These are phyloP conservation scores for Neocrepidodera transversa DNA, from an alignment of 2,888 invertebrate genomes.

Conservation along the genomic window DNA sequence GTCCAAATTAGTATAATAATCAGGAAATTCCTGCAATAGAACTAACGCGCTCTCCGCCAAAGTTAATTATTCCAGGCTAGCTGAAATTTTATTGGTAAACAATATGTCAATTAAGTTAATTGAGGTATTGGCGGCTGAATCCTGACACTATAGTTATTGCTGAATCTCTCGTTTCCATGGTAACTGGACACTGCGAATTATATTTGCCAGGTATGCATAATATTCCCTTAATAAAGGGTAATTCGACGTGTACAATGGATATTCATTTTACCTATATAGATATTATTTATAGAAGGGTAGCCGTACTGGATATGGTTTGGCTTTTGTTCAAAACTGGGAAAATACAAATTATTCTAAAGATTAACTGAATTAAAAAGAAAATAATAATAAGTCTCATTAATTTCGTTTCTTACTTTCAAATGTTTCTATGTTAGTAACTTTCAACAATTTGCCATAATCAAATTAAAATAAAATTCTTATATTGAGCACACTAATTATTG, in stretches of 20 bases:
- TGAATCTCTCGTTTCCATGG: slow-evolving; percentile 27
- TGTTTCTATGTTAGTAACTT: no score
- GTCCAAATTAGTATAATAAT: slow-evolving; percentile 18
- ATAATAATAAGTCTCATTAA: no score
- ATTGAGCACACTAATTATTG: no score
- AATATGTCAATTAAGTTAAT: slow-evolving; percentile 31
- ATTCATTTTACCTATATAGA: no score
- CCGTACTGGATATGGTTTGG: no score
- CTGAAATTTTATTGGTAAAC: slow-evolving; percentile 25
- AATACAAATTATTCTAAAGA: no score
- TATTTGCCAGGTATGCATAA: slow-evolving; percentile 30
- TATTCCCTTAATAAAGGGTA: slow-evolving; percentile 18
- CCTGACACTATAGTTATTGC: slow-evolving; percentile 31
- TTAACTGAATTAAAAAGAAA: no score
- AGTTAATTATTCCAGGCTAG: slow-evolving; percentile 23
- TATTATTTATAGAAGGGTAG: no score
- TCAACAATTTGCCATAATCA: no score
- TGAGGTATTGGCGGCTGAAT: slow-evolving; percentile 28
- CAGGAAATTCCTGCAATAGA: slow-evolving; percentile 6
- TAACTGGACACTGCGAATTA: slow-evolving; percentile 26
- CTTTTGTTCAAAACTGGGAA: no score
- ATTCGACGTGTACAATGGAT: neutral
- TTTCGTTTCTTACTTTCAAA: no score
- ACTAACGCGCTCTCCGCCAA: neutral
- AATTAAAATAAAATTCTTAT: no score